Base-by-base conservation (phyloP, 2,888 invertebrate genomes). In the Alviniconcha strummeri region DNA sequence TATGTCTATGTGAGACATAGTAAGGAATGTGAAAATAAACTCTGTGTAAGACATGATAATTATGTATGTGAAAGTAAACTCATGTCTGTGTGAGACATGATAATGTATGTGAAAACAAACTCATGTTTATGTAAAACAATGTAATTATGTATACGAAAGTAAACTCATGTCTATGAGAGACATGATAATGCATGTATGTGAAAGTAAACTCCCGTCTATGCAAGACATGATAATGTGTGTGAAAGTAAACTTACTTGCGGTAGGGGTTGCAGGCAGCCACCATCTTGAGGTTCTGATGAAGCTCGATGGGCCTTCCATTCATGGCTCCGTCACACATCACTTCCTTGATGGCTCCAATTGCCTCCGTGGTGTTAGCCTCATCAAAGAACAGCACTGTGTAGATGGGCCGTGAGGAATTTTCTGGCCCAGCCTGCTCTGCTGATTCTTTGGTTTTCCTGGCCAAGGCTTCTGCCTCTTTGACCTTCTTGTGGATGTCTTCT, bases 251-350 rank as follows among this genome's bases (percentile, higher is more conserved):
- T 3, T 89, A 92, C 91, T 91, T 92, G 87, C 92, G 88, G 86
- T 92, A 93, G 7, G 93, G 93, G 86, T 93, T 93, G 86, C 92
- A 92, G 54, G 93, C 93, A 71, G 92, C 93, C 9, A 93, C 90
- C 76, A 93, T 90, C 84, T 91, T 91, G 19, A 93, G 88, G 64
- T 90, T 89, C 54, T 87, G 81, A 69, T 83, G 86, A 2, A 87
- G 85, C 56, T 85, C 79, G 36, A 93, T 86, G 17, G 87, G 89
- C 76, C 88, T 72, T 71, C 92, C 92, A 69, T 88, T 86, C 79
- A 92, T 88, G 13, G 89, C 87, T n/a, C 88, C 87, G 85, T 93
- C 93, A 87, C 92, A 92, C 90, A 93, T 90, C 56, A 92, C 90
- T 83, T 93, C 93, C 84, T 93, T 93, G 80, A 93, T 91, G 54